Conservation (phyloP, 2,888 invertebrate genomes). For the Drosophila nr. perissopoda region DNA sequence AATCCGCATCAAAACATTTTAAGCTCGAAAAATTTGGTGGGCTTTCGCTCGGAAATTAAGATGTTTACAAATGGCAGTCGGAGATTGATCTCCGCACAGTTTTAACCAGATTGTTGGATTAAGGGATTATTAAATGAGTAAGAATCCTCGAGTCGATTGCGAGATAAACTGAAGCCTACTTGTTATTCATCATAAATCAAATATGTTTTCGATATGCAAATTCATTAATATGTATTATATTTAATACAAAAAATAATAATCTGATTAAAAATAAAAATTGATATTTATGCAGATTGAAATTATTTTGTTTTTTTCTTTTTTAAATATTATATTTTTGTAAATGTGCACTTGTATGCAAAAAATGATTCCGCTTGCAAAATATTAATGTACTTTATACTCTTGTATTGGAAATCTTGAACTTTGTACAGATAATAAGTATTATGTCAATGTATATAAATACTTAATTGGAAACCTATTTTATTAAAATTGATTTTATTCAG, state of each 20-base stretch:
- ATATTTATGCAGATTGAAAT: neutral
- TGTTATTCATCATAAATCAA: neutral
- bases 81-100: neutral
- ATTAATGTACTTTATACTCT: neutral
- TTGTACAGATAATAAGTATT: neutral
- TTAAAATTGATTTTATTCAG: neutral
- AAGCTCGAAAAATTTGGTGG: neutral
- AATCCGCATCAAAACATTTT: conserved; percentile 18
- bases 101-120: neutral
- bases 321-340: neutral
- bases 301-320: neutral
- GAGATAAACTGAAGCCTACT: neutral
- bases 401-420: neutral
- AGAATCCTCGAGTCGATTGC: neutral
- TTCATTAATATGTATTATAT: neutral
- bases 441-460: neutral
- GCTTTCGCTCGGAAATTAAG: neutral
- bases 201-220: neutral
- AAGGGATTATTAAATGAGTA: neutral
- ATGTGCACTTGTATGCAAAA: neutral
- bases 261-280: neutral
- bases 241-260: neutral
- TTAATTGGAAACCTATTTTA: neutral
- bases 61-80: neutral
- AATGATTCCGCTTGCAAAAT: neutral